Percentiles rank a stretch among this genome's conserved stretches.
phyloP scores from a whole-genome alignment of 2,888 invertebrate species.

The Hydropsyche betteni region DNA sequence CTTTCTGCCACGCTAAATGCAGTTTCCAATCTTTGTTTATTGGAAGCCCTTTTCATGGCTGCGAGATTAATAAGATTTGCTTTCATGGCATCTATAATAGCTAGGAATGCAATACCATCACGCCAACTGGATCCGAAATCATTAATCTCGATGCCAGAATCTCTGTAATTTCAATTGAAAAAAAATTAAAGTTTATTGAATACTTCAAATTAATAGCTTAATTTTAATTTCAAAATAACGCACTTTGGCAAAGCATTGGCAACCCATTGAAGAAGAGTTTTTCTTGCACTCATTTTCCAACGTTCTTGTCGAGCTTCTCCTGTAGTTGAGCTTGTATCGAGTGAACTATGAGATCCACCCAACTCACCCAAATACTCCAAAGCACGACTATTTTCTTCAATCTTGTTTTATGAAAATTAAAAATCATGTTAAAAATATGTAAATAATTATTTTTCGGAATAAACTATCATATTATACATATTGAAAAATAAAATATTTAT shows the following conservation, averaged over 20 bases:
- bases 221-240: conserved; percentile 54
- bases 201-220: not conserved
- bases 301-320: conserved; percentile 72
- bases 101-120: conserved; percentile 94
- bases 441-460: not conserved
- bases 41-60: conserved; percentile 78
- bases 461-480: not conserved
- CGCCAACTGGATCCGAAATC: conserved; percentile 97
- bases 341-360: conserved; percentile 82
- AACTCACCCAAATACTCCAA: conserved; percentile 84
- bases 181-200: conserved; percentile 33
- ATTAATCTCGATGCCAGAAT: conserved; percentile 85
- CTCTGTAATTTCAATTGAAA: conserved; percentile 64
- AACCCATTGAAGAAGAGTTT: conserved; percentile 93
- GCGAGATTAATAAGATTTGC: conserved; percentile 91
- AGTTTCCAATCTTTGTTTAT: conserved; percentile 85
- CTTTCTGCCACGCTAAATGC: conserved; percentile 93
- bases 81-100: conserved; percentile 93
- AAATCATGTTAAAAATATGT: conserved; percentile 3
- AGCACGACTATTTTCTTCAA: conserved; percentile 93
- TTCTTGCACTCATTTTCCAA: conserved; percentile 91
- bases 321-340: conserved; percentile 81
- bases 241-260: conserved; percentile 88
- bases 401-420: conserved; percentile 66
- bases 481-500: not conserved